Base-by-base conservation (phyloP, 2,888 invertebrate genomes). In the Cataglyphis albicans region DNA sequence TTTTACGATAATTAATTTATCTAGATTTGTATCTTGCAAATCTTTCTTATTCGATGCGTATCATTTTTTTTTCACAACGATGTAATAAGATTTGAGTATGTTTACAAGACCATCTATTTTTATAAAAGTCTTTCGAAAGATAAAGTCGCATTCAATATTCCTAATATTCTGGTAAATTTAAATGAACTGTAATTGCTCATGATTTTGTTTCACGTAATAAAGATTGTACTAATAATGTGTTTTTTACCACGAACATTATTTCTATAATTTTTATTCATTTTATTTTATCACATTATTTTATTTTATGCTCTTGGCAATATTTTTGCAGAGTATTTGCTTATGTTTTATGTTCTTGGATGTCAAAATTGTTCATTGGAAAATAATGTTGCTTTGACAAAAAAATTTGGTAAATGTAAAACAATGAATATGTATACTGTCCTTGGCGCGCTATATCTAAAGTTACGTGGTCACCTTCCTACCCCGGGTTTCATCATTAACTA, bases 401-500 rank as follows among this genome's bases (percentile, higher is more conserved):
- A 76, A 65, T 41, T 41, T 12, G 9, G 12, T n/a, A n/a, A 41
- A 70, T 9, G 59, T 78, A 59, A 59, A 78, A 59, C 32, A 59
- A 78, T 78, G 32, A 78, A 44, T 59, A 59, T 78, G 59, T 21
- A 70, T 48, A 35, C 0, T 25, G 52, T 65, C 59, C 15, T 59
- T 61, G 55, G 52, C 18, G 15, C 35, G 18, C 35, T 25, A 10
- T 55, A 55, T 21, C 41, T 32, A 35, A 80, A 80, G 59, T 80
- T 80, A 72, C 65, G 55, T 55, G 57, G 67, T 41, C 72, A 59
- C 25, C 35, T 70, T 70, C 52, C 44, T 59, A 48, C 18, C 41
- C 41, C 25, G 57, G 57, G 67, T 70, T 78, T 78, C 44, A 35
- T 78, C 59, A 70, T 70, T 70, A 78, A 59, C 59, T 59, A 70